Evolutionary conservation across 2,113 vertebrate species (phyloP).

Genomic region (Seriola dumerili): DNA sequence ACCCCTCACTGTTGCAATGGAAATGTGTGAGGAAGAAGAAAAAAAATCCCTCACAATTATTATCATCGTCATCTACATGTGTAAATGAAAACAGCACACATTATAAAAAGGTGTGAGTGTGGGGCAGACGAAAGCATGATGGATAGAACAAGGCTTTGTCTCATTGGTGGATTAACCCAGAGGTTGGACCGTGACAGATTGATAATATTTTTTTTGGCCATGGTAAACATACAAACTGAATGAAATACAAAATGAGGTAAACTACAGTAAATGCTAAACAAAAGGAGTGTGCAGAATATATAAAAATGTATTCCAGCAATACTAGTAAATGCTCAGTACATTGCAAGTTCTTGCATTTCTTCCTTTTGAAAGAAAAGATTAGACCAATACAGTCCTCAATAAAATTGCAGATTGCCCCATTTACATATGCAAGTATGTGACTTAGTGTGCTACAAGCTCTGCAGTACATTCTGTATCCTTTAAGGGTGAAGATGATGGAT

Average conservation of each 20-base stretch:
- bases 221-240: slow-evolving; percentile 5
- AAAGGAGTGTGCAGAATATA: not conserved
- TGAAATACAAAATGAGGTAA: not conserved
- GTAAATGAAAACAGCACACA: slow-evolving; percentile 52
- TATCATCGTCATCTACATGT: slow-evolving; percentile 55
- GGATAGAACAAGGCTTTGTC: not conserved
- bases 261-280: not conserved
- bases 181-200: slow-evolving; percentile 14
- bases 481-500: not conserved
- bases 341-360: not conserved
- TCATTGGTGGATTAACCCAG: slow-evolving; percentile 26
- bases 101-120: slow-evolving; percentile 51
- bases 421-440: slow-evolving; percentile 3
- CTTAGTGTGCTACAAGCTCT: not conserved
- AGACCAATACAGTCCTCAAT: too few species aligned
- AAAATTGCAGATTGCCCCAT: not conserved
- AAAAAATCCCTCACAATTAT: slow-evolving; percentile 35
- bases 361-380: not conserved
- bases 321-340: not conserved
- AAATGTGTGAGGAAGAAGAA: slow-evolving; percentile 13
- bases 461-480: not conserved
- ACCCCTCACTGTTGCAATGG: slow-evolving; percentile 42
- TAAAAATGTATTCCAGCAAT: not conserved
- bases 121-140: not conserved
- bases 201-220: slow-evolving; percentile 1